Evolutionary conservation across 2,113 vertebrate genomes (phyloP).

Genomic region (Podarcis muralis): DNA sequence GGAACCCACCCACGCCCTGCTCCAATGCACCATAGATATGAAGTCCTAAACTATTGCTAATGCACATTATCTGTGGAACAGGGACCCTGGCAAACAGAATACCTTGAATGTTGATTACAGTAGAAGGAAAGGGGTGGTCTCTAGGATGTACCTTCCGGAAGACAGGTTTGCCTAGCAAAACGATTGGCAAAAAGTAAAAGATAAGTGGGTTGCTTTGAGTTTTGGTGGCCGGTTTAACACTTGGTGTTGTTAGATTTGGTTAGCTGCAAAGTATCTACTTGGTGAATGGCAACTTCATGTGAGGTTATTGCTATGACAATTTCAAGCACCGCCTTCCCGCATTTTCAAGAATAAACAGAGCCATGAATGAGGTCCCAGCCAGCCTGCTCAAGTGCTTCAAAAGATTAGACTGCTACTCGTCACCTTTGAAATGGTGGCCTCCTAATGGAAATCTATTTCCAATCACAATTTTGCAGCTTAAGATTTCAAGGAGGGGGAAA

Average conservation of each 20-base stretch:
- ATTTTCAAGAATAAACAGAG: background rate
- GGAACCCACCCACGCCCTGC: background rate
- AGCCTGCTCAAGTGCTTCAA: background rate
- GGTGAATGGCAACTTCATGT: conserved; percentile 55
- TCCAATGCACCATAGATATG: background rate
- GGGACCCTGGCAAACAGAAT: conserved; percentile 51
- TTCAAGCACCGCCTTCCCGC: background rate
- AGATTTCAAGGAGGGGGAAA: background rate
- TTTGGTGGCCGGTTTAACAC: background rate
- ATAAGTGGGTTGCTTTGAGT: conserved; percentile 56
- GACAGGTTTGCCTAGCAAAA: conserved; percentile 82
- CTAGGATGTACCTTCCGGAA: conserved; percentile 88
- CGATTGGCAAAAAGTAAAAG: conserved; percentile 63
- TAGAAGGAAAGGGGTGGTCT: conserved; percentile 81
- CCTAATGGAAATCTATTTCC: background rate
- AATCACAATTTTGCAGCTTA: background rate
- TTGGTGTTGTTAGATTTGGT: conserved; percentile 6
- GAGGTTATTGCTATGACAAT: conserved; percentile 32
- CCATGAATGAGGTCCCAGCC: background rate
- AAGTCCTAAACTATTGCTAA: background rate
- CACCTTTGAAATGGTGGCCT: background rate
- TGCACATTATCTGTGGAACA: conserved; percentile 21
- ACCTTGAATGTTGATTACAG: conserved; percentile 86
- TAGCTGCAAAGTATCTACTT: conserved; percentile 31
- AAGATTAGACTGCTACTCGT: fast-evolving